phyloP scores from a whole-genome alignment of 35 echinoderm and acorn worm species.

The Lytechinus pictus region DNA sequence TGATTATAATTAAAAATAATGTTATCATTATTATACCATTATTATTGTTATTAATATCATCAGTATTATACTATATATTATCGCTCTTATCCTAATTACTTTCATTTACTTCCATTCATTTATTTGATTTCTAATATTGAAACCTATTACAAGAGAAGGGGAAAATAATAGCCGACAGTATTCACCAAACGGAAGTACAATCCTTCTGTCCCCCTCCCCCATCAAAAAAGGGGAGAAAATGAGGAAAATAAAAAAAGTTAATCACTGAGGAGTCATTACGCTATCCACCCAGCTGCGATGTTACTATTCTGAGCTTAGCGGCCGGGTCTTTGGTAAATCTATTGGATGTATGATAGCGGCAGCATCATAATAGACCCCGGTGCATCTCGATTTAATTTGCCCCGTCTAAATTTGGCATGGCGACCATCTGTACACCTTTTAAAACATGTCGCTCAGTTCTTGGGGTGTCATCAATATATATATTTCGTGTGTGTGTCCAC shows the following conservation, averaged over 20 bases:
- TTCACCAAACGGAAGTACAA: not conserved
- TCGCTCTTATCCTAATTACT: too few relatives aligned
- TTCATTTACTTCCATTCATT: too few relatives aligned
- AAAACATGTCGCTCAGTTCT: not conserved
- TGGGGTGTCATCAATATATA: conserved; percentile 27
- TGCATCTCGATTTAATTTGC: not conserved
- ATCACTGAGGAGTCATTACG: not conserved
- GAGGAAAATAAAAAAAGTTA: not conserved
- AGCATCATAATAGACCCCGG: not conserved
- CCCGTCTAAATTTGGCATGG: not conserved
- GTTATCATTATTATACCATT: too few relatives aligned
- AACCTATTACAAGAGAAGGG: too few relatives aligned
- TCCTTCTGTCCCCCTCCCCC: not conserved
- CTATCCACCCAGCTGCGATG: conserved; percentile 7
- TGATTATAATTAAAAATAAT: too few relatives aligned
- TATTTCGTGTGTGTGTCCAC: not conserved
- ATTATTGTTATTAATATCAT: too few relatives aligned
- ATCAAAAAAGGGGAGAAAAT: not conserved
- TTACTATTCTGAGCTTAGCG: not conserved
- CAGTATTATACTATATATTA: too few relatives aligned
- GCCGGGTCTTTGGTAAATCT: not conserved
- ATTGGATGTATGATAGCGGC: not conserved
- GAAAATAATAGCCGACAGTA: not conserved
- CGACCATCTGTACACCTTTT: conserved; percentile 14
- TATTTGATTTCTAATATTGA: too few relatives aligned